phyloP scores from a whole-genome alignment of 2,113 vertebrate genomes.

The Neodontobutis hainanensis region DNA sequence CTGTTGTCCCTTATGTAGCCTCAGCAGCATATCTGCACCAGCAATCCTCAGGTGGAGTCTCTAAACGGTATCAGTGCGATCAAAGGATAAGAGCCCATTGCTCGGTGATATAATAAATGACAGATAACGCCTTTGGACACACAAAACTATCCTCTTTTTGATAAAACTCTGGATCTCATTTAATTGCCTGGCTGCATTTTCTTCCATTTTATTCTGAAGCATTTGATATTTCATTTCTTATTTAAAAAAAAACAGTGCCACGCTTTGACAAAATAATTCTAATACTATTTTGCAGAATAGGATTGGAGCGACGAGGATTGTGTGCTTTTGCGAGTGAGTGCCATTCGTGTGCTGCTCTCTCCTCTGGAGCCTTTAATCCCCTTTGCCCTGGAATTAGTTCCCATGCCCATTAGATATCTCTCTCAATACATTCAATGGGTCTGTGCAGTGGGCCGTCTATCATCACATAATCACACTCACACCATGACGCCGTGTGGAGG shows the following conservation, averaged over 20 bases:
- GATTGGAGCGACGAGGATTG: constrained; percentile 56
- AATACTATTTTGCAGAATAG: constrained; percentile 64
- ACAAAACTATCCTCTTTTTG: constrained; percentile 29
- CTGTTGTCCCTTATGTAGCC: constrained; percentile 31
- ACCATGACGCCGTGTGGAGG: constrained; percentile 67
- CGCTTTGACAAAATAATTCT: constrained; percentile 63
- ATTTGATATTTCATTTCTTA: constrained; percentile 46
- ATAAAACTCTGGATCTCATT: constrained; percentile 22
- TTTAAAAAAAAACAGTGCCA: constrained; percentile 35
- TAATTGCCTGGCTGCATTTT: constrained; percentile 18
- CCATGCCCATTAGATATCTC: constrained; percentile 74
- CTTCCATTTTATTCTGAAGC: constrained; percentile 2
- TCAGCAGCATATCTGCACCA: constrained; percentile 20
- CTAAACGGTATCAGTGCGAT: constrained; percentile 41
- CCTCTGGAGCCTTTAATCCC: constrained; percentile 71
- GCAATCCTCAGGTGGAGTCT: constrained; percentile 42
- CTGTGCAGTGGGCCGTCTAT: constrained; percentile 65
- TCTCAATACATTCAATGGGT: constrained; percentile 61
- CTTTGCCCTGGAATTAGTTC: constrained; percentile 75
- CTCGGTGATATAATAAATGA: constrained; percentile 36
- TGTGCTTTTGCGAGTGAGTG: constrained; percentile 62
- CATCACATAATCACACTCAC: constrained; percentile 63
- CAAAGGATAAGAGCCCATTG: constrained; percentile 34
- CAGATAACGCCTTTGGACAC: constrained; percentile 28
- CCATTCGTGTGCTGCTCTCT: constrained; percentile 58